Percentiles rank a stretch among this genome's conserved stretches.
Evolutionary conservation across 2,113 vertebrate genomes (phyloP).

Genomic region (Euleptes europaea): DNA sequence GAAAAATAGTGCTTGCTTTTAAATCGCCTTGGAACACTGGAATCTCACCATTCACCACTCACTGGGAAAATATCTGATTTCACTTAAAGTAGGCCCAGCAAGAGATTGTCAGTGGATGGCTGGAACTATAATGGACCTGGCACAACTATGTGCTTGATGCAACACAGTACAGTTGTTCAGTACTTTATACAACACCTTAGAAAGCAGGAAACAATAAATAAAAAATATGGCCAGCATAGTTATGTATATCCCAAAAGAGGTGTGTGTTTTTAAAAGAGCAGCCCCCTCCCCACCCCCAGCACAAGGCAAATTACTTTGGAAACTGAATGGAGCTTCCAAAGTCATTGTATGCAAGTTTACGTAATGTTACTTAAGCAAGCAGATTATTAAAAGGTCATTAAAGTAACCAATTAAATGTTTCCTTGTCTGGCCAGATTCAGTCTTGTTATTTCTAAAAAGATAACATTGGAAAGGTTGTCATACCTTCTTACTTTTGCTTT

Average conservation of each 20-base stretch:
- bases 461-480: neutral
- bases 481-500: constrained; percentile 53
- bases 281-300: neutral
- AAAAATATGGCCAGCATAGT: neutral
- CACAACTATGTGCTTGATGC: neutral
- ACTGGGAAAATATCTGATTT: neutral
- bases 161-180: neutral
- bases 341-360: too few relatives aligned
- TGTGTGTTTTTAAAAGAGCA: neutral
- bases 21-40: neutral
- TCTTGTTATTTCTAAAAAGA: neutral
- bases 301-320: neutral
- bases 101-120: neutral
- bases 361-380: neutral
- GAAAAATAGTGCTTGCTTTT: neutral
- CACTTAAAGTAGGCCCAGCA: neutral
- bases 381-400: neutral
- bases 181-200: neutral
- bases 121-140: neutral
- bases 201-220: neutral
- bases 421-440: neutral
- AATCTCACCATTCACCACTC: neutral
- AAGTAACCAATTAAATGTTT: neutral
- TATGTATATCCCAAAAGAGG: neutral
- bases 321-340: neutral